phyloP scores from a whole-genome alignment of 1,140 invertebrate species.

The Diploscapter pachys region DNA sequence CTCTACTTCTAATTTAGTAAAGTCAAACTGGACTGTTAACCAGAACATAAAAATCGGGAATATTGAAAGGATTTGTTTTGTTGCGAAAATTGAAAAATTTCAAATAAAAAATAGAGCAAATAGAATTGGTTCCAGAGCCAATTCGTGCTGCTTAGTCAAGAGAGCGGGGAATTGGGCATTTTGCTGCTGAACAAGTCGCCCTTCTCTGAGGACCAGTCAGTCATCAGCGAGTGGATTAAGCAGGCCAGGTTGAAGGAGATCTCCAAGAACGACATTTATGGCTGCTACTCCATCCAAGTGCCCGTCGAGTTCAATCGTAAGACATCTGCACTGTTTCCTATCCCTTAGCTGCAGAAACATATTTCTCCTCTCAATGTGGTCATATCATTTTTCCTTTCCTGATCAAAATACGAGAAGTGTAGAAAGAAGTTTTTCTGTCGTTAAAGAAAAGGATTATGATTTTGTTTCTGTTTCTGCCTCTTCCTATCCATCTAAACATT shows the following conservation, averaged over 20 bases:
- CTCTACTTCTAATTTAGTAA: no score
- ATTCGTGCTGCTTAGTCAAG: conserved; percentile 30
- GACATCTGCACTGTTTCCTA: neutral
- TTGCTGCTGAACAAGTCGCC: conserved; percentile 34
- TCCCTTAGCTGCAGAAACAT: conserved; percentile 6
- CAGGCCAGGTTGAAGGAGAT: conserved; percentile 30
- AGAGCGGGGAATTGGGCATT: conserved; percentile 26
- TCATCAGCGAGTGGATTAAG: conserved; percentile 12
- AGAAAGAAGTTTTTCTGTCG: neutral
- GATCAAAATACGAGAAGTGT: neutral
- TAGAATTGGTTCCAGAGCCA: conserved; percentile 18
- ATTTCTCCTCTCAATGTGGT: conserved; percentile 30
- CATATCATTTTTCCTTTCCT: neutral
- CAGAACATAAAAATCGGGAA: no score
- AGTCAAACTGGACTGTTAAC: no score
- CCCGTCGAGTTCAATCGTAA: conserved; percentile 26
- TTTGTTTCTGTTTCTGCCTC: conserved; percentile 2
- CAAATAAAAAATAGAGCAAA: conserved; percentile 2
- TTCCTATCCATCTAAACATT: conserved; percentile 36
- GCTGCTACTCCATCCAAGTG: conserved; percentile 33
- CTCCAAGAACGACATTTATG: conserved; percentile 43
- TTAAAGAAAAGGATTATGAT: neutral
- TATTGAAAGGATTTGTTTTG: no score
- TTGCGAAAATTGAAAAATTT: neutral
- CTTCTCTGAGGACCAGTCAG: conserved; percentile 29